Conservation (phyloP, 2,888 invertebrate genomes). For the Clusia tigrina region DNA sequence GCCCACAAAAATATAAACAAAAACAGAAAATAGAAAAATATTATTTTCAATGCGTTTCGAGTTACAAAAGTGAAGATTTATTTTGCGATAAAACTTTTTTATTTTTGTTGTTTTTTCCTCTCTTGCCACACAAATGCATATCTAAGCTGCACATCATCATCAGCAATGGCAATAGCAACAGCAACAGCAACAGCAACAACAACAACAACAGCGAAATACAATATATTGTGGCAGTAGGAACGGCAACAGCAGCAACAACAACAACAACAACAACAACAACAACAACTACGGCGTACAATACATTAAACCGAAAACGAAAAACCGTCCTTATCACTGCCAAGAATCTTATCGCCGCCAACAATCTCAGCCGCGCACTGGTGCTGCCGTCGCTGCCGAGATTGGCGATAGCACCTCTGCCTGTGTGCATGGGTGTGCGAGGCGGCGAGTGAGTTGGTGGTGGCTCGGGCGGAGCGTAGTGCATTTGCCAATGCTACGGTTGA, state of each 20-base stretch:
- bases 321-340: constrained; percentile 46
- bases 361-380: constrained; percentile 26
- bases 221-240: no score
- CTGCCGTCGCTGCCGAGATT: constrained; percentile 41
- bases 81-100: constrained; percentile 50
- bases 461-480: constrained; percentile 23
- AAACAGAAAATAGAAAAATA: neutral
- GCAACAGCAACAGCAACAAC: constrained; percentile 9
- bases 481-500: neutral
- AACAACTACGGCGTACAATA: constrained; percentile 40
- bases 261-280: constrained; percentile 18
- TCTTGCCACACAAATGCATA: constrained; percentile 34
- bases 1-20: neutral
- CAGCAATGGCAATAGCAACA: constrained; percentile 48
- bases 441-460: constrained; percentile 18
- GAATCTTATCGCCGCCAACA: constrained; percentile 45
- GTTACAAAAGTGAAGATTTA: constrained; percentile 48
- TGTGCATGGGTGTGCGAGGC: constrained; percentile 27
- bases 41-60: constrained; percentile 36
- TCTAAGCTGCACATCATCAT: constrained; percentile 55
- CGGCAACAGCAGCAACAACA: constrained; percentile 14
- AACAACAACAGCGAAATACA: constrained; percentile 7
- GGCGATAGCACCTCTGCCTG: constrained; percentile 25
- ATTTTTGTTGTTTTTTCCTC: constrained; percentile 45
- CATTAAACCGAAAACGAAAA: constrained; percentile 34